A percentile compares a stretch with the other conserved stretches of the same genome.
Evolutionary conservation across 2,797 vertebrate genomes (phyloP).

Genomic region (Trachops cirrhosus): DNA sequence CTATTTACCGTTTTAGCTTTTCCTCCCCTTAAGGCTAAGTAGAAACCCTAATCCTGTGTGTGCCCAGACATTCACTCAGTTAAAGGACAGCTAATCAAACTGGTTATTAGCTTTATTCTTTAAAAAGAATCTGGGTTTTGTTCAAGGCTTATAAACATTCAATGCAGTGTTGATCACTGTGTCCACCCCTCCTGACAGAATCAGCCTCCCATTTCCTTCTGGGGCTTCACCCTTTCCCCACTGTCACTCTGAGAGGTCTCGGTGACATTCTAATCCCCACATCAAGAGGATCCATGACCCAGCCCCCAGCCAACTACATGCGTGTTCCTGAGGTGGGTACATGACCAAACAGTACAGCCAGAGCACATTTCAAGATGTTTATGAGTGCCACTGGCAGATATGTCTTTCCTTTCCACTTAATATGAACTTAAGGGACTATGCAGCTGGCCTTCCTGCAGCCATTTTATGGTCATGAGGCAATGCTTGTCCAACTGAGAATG

Average conservation of each 20-base stretch:
- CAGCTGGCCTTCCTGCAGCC: background rate
- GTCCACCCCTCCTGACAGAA: background rate
- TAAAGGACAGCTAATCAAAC: background rate
- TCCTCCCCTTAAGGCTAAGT: background rate
- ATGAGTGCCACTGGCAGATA: background rate
- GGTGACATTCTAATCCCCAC: background rate
- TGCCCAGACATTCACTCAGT: background rate
- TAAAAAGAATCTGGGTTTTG: background rate
- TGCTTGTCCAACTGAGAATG: background rate
- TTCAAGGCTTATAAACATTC: background rate
- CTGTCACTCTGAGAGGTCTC: background rate
- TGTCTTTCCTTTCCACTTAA: background rate
- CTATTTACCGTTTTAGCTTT: background rate
- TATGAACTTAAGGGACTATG: background rate
- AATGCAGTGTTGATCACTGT: background rate
- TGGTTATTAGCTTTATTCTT: constrained; percentile 27
- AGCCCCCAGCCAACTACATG: background rate
- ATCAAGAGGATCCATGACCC: background rate
- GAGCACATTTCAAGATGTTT: background rate
- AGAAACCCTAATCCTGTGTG: constrained; percentile 26
- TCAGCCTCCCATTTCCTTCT: background rate
- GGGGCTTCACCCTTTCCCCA: background rate
- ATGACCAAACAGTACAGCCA: background rate
- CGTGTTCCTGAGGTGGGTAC: background rate
- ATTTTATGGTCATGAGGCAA: background rate